Conservation (phyloP, 2,888 invertebrate genomes). For the Bellardia bayeri region DNA sequence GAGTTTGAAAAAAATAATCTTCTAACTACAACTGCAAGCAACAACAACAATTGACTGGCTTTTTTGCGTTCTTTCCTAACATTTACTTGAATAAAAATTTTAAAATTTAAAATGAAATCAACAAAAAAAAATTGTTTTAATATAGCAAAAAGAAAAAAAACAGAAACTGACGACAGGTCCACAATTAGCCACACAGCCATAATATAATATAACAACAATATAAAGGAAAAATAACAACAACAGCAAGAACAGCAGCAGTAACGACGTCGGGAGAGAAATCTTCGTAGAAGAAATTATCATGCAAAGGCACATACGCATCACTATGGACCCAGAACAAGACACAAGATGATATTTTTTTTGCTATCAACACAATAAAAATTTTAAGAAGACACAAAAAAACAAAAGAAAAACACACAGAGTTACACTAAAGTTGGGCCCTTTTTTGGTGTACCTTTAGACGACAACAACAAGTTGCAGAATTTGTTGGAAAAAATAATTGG, state of each 20-base stretch:
- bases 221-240: conserved; percentile 38
- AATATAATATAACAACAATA: conserved; percentile 66
- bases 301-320: conserved; percentile 71
- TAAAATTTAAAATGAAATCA: conserved; percentile 74
- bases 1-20: conserved; percentile 32
- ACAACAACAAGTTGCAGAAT: background rate
- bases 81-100: conserved; percentile 77
- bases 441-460: background rate
- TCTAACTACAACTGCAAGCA: conserved; percentile 45
- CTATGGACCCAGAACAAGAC: conserved; percentile 12
- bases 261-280: conserved; percentile 21
- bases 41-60: background rate
- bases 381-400: background rate
- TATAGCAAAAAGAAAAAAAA: conserved; percentile 58
- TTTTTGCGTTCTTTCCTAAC: conserved; percentile 24
- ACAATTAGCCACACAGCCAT: conserved; percentile 80
- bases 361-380: conserved; percentile 30
- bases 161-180: conserved; percentile 81
- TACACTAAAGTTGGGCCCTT: conserved; percentile 2
- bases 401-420: conserved; percentile 3
- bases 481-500: background rate
- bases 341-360: conserved; percentile 47
- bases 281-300: conserved; percentile 68
- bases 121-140: conserved; percentile 70
- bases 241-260: conserved; percentile 9